Base-by-base conservation (phyloP, 2,797 vertebrate species). In the Psittacula echo region DNA sequence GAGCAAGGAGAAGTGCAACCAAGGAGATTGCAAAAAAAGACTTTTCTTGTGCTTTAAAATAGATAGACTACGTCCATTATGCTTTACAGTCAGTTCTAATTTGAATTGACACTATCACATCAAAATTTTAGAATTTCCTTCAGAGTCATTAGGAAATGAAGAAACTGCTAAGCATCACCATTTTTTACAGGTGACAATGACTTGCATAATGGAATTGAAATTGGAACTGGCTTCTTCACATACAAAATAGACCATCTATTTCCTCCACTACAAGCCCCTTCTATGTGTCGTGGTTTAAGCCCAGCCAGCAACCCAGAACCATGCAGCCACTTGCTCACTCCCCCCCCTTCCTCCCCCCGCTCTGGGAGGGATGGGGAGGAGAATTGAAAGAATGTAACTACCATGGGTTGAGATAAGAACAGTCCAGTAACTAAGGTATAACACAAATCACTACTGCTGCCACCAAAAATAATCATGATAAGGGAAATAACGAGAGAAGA, bases 181-280 rank as follows among this genome's bases (percentile, higher is more conserved):
- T 80, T 93, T 78, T 88, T 92, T 83, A 78, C 22, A 88, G 73
- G 66, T 61, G 18, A 83, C 34, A 45, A 20, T 78, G 67, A 94
- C 44, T 74, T 85, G 37, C 29, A 62, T 42, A 34, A 74, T 37
- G 42, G 48, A 68, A 70, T 17, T 53, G 16, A 68, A 53, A 73
- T 6, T 21, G 64, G 34, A 22, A 84, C 19, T 77, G 65, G 61
- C 15, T 90, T 71, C 34, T 73, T 90, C 39, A 53, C 66, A 51
- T 30, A 51, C 30, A 85, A 83, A 91, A 67, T 16, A 67, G 11
- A 51, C 70, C 41, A 87, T 11, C 54, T 65, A 7, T 79, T 92
- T 39, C 51, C 60, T 82, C 24, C 24, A 34, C 65, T 75, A 74
- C 1, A 0, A 92, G 34, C 58, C 30, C 45, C 58, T 91, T 42